Percentiles rank a stretch among this genome's conserved stretches.
phyloP scores from a whole-genome alignment of 2,797 vertebrate species.

The Hephaestus fuliginosus region DNA sequence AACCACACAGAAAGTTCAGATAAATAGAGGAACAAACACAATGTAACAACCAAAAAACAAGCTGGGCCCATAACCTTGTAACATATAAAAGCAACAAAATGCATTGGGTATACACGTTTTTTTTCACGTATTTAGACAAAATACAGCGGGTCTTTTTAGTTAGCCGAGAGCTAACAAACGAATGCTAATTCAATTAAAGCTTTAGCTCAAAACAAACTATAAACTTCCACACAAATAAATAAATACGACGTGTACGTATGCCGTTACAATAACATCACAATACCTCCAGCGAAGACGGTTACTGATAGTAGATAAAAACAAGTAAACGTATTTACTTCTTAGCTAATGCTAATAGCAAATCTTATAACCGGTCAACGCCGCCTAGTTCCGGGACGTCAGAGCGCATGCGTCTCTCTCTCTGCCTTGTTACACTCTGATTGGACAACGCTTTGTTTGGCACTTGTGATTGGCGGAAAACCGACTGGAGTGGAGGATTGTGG shows the following conservation, averaged over 20 bases:
- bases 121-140: background rate
- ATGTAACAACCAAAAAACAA: no score
- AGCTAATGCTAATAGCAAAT: conserved; percentile 31
- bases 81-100: background rate
- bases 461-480: conserved; percentile 61
- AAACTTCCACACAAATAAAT: background rate
- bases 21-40: background rate
- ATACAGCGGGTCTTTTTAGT: background rate
- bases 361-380: conserved; percentile 34
- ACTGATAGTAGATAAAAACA: background rate
- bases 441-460: conserved; percentile 2
- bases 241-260: background rate
- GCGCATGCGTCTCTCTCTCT: conserved; percentile 33
- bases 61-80: background rate
- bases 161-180: conserved; percentile 26
- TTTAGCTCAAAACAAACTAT: background rate
- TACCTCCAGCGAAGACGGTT: background rate
- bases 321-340: background rate
- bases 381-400: conserved; percentile 21
- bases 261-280: background rate
- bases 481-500: conserved; percentile 41
- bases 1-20: background rate
- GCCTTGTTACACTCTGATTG: conserved; percentile 78
- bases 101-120: fast-evolving
- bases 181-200: conserved; percentile 34